Percentiles rank a stretch among this genome's conserved stretches.
Conservation (phyloP, 1,140 invertebrate species). For the Agrilus planipennis region DNA sequence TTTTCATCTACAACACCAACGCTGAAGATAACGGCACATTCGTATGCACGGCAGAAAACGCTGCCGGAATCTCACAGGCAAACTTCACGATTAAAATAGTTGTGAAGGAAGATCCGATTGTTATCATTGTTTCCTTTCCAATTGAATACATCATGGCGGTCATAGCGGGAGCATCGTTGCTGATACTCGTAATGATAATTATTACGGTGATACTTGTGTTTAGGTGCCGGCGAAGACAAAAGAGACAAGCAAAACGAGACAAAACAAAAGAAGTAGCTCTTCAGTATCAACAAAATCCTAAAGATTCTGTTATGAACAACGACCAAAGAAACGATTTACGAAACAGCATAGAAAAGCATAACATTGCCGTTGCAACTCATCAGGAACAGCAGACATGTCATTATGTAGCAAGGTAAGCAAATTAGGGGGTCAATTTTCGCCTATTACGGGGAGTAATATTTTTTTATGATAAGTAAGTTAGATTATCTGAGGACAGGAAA, state of each 20-base stretch:
- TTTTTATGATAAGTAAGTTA: no score
- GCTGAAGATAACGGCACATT: conserved; percentile 70
- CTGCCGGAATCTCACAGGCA: conserved; percentile 57
- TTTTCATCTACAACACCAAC: conserved; percentile 62
- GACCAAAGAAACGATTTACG: conserved; percentile 10
- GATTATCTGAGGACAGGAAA: no score
- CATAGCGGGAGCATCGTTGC: conserved; percentile 44
- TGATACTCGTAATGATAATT: conserved; percentile 48
- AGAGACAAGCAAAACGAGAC: conserved; percentile 13
- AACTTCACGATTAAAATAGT: conserved; percentile 68
- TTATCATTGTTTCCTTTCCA: conserved; percentile 47
- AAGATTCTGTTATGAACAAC: conserved; percentile 11
- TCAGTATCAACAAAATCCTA: conserved; percentile 27
- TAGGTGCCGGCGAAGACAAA: conserved; percentile 43
- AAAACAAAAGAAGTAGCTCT: conserved; percentile 30
- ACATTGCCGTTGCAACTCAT: conserved; percentile 23
- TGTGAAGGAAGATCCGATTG: conserved; percentile 54
- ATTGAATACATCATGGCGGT: conserved; percentile 55
- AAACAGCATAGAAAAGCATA: conserved; percentile 14
- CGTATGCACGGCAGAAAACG: conserved; percentile 68
- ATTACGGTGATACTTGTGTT: conserved; percentile 46
- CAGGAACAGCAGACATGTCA: conserved; percentile 35
- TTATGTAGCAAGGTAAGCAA: no score
- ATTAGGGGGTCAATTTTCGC: no score
- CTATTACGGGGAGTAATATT: no score